A percentile compares a stretch with the other conserved stretches of the same genome.
Conservation (phyloP, 2,888 invertebrate species). For the Synergus japonicus region DNA sequence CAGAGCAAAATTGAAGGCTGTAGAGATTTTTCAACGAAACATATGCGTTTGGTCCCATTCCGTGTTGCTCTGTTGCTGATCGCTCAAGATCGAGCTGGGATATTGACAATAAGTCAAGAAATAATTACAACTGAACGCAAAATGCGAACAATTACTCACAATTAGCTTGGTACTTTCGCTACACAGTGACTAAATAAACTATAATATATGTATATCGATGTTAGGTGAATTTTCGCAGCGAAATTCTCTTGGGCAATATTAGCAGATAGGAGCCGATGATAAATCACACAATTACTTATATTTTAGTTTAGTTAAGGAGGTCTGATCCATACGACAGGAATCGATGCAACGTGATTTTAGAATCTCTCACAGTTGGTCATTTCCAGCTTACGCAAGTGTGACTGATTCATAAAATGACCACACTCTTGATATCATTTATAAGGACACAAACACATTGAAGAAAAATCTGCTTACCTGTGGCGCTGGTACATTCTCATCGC, state of each 20-base stretch:
- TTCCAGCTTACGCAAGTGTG: not conserved
- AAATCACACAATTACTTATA: not conserved
- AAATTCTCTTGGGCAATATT: not conserved
- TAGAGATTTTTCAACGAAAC: too few species aligned
- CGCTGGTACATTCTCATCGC: too few species aligned
- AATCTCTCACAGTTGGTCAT: not conserved
- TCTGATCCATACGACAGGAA: not conserved
- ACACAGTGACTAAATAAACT: not conserved
- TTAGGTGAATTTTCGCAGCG: not conserved
- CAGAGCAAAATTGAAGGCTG: too few species aligned
- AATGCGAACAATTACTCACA: not conserved
- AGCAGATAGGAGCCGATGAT: not conserved
- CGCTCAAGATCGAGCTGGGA: not conserved
- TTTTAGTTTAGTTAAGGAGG: not conserved
- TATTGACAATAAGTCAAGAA: not conserved
- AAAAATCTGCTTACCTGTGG: too few species aligned
- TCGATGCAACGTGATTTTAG: not conserved
- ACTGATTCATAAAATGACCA: too few species aligned
- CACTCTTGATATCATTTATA: too few species aligned
- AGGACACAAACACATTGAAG: too few species aligned
- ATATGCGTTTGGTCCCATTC: too few species aligned
- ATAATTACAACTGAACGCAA: not conserved
- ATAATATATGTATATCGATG: not conserved
- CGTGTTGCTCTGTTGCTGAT: too few species aligned
- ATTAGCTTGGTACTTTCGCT: not conserved